Percentiles rank a stretch among this genome's conserved stretches.
Conservation (phyloP, 2,113 vertebrate genomes). For the Brachypodius melanocephalos region DNA sequence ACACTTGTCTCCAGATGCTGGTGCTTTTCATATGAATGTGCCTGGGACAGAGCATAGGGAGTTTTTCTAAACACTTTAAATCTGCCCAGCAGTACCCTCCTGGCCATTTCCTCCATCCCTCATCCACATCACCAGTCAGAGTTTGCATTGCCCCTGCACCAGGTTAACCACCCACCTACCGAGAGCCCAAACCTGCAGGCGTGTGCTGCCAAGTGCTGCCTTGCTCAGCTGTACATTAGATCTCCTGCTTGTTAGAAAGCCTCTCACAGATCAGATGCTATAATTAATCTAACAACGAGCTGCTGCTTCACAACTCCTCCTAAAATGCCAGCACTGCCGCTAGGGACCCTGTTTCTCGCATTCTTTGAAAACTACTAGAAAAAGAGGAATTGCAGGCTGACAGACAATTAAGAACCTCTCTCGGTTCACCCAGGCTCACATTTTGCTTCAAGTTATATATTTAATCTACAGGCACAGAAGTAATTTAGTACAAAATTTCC, state of each 20-base stretch:
- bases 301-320: not conserved
- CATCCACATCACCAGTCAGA: not conserved
- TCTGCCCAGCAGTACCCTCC: not conserved
- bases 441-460: constrained; percentile 7
- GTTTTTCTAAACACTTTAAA: not conserved
- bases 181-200: not conserved
- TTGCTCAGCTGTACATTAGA: not conserved
- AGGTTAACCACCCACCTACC: fast-evolving
- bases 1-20: not conserved
- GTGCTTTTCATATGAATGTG: not conserved
- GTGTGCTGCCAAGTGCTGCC: not conserved
- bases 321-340: not conserved
- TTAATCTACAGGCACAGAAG: constrained; percentile 15
- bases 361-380: constrained; percentile 1
- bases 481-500: constrained; percentile 30
- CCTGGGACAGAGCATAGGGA: not conserved
- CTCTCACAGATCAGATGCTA: not conserved
- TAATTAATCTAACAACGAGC: not conserved
- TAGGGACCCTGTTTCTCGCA: not conserved
- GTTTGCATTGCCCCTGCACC: not conserved
- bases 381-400: not conserved
- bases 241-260: not conserved
- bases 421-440: not conserved
- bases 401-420: constrained; percentile 12
- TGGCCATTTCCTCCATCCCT: not conserved